Percentiles rank a stretch among this genome's conserved stretches.
Conservation (phyloP, 2,797 vertebrate species). For the Gymnoscopelus microlampas region DNA sequence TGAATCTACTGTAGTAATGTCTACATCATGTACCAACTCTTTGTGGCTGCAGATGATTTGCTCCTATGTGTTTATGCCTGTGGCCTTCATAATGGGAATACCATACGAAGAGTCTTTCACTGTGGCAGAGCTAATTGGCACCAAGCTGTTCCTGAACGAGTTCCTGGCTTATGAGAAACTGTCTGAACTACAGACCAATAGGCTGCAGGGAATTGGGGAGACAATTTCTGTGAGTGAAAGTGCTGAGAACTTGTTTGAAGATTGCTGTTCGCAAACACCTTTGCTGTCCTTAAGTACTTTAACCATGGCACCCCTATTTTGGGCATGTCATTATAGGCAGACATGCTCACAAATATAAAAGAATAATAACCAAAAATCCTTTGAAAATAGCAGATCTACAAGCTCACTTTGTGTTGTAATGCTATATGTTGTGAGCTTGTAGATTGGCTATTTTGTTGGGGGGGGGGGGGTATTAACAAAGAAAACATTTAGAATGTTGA, state of each 20-base stretch:
- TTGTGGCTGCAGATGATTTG: constrained; percentile 87
- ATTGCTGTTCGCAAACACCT: no score
- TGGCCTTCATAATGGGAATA: constrained; percentile 94
- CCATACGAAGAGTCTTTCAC: constrained; percentile 85
- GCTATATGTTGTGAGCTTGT: no score
- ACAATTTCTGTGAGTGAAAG: constrained; percentile 88
- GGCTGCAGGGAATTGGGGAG: constrained; percentile 80
- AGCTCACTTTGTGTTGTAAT: neutral
- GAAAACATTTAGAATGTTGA: neutral
- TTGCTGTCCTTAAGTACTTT: no score
- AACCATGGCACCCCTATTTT: no score
- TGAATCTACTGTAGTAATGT: neutral
- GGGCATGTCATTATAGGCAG: no score
- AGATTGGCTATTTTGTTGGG: no score
- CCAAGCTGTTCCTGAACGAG: constrained; percentile 94
- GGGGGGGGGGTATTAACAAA: neutral
- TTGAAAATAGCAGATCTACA: no score
- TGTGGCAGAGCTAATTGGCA: constrained; percentile 92
- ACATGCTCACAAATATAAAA: no score
- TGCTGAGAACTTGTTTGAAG: neutral
- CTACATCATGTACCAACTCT: neutral
- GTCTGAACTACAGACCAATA: constrained; percentile 82
- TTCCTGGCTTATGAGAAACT: constrained; percentile 93
- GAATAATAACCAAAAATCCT: no score
- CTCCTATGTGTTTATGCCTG: constrained; percentile 92